Conservation (phyloP, 2,888 invertebrate genomes). For the Drosophila gaucha region DNA sequence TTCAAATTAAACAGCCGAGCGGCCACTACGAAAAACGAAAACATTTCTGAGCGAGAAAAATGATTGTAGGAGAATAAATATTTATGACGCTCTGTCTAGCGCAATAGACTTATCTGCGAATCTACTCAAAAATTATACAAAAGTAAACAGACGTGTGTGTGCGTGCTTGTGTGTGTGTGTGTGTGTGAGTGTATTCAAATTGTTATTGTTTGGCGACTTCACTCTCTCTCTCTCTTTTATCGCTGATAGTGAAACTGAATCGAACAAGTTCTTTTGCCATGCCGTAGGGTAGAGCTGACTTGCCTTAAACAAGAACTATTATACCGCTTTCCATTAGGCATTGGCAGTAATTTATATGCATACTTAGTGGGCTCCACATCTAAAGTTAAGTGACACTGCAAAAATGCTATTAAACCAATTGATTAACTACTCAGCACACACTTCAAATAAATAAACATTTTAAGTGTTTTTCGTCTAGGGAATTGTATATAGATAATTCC, state of each 20-base stretch:
- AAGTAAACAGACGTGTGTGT: conserved; percentile 12
- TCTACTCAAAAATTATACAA: conserved; percentile 28
- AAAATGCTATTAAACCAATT: conserved; percentile 10
- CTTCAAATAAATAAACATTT: conserved; percentile 20
- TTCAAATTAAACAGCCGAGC: conserved; percentile 46
- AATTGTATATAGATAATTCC: conserved; percentile 39
- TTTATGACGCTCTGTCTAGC: conserved; percentile 68
- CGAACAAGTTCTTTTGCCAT: conserved; percentile 37
- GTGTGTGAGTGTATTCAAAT: conserved; percentile 45
- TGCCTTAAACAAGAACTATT: conserved; percentile 38
- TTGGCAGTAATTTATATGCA: conserved; percentile 7
- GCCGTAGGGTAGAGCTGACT: conserved; percentile 50
- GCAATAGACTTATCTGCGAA: conserved; percentile 59
- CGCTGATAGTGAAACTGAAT: conserved; percentile 54
- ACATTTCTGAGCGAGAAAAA: conserved; percentile 50
- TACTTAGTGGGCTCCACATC: conserved; percentile 3
- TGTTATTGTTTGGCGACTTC: conserved; percentile 24
- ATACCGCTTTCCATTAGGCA: conserved; percentile 34
- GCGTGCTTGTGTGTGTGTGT: conserved; percentile 15
- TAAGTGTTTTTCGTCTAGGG: conserved; percentile 28
- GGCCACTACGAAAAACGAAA: conserved; percentile 58
- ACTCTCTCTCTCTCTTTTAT: conserved; percentile 1
- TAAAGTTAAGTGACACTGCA: conserved; percentile 22
- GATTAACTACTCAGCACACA: neutral
- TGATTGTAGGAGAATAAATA: conserved; percentile 53